Conservation (phyloP, 2,113 vertebrate species). For the Barnardius zonarius region DNA sequence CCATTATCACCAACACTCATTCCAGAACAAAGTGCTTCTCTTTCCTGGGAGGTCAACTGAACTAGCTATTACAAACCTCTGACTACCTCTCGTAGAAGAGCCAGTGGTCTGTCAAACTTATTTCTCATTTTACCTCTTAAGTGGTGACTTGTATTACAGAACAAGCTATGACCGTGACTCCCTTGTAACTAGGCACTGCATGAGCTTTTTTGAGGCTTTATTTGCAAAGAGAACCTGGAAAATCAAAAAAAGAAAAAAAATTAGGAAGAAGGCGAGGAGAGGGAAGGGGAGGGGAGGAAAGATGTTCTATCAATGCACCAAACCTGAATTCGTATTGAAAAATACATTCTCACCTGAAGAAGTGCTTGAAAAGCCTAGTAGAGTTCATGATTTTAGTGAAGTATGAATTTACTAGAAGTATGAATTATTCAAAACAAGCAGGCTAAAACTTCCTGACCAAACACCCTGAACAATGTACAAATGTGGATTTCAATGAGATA, state of each 20-base stretch:
- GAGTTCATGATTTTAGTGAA: background rate
- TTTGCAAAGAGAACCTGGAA: background rate
- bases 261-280: background rate
- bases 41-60: background rate
- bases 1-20: background rate
- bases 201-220: background rate
- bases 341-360: background rate
- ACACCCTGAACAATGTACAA: background rate
- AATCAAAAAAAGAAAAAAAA: background rate
- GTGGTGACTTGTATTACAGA: background rate
- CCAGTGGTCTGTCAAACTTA: background rate
- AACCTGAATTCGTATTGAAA: background rate
- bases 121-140: background rate
- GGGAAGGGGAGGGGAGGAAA: background rate
- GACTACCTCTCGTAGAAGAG: background rate
- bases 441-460: background rate
- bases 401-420: background rate
- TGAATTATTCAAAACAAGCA: background rate
- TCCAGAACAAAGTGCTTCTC: background rate
- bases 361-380: background rate
- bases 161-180: background rate
- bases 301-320: background rate
- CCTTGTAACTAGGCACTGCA: background rate
- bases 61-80: background rate
- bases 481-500: slow-evolving; percentile 5